phyloP scores from a whole-genome alignment of 2,888 invertebrate species.

The Diogma glabrata region DNA sequence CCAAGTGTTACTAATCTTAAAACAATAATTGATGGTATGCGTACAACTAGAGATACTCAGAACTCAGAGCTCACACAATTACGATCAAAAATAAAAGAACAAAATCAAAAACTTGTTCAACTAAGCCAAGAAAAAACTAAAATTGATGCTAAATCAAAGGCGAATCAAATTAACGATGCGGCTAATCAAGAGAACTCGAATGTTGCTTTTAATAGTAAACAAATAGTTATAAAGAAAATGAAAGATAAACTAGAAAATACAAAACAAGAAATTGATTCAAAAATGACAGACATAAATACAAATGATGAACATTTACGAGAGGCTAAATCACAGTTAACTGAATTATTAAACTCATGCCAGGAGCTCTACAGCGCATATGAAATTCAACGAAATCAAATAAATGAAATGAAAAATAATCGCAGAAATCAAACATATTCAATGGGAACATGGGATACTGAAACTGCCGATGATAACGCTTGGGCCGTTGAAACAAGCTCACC shows the following conservation, averaged over 20 bases:
- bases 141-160: conserved; percentile 53
- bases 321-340: conserved; percentile 52
- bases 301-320: conserved; percentile 68
- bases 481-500: conserved; percentile 32
- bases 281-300: conserved; percentile 68
- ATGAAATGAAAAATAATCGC: conserved; percentile 43
- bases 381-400: conserved; percentile 45
- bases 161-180: conserved; percentile 30
- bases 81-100: conserved; percentile 71
- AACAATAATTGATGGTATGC: conserved; percentile 93
- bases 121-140: conserved; percentile 75
- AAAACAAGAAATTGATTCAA: conserved; percentile 63
- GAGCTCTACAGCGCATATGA: conserved; percentile 56
- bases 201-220: conserved; percentile 53
- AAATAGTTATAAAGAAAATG: conserved; percentile 55
- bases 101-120: conserved; percentile 67
- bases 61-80: conserved; percentile 76
- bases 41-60: conserved; percentile 79
- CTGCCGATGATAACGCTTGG: conserved; percentile 37
- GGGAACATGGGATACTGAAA: conserved; percentile 44
- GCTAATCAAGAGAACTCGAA: conserved; percentile 45
- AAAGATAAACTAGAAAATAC: conserved; percentile 63
- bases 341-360: conserved; percentile 57
- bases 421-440: conserved; percentile 34
- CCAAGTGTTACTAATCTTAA: conserved; percentile 85